These are phyloP conservation scores for Chalcosyrphus nemorum DNA, from an alignment of 2,888 invertebrate genomes.

Conservation along the genomic window DNA sequence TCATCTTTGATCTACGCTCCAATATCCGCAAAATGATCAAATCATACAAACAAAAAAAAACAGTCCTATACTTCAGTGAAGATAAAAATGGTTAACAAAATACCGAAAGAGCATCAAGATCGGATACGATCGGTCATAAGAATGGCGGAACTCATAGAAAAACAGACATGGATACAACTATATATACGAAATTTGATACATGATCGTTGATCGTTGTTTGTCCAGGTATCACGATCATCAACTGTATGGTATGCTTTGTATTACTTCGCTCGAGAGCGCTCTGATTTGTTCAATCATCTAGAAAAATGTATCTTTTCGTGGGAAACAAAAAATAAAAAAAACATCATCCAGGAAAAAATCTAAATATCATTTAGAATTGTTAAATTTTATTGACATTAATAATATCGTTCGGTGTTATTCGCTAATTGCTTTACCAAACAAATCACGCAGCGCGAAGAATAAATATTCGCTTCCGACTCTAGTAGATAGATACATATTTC, in stretches of 20 bases:
- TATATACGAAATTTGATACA: constrained; percentile 35
- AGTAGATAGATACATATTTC: too few relatives aligned
- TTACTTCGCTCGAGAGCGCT: neutral
- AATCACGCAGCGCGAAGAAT: constrained; percentile 4
- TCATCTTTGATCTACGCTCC: neutral
- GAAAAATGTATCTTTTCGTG: constrained; percentile 23
- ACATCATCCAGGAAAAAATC: neutral
- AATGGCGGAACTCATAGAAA: constrained; percentile 40
- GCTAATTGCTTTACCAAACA: constrained; percentile 29
- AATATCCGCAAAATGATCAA: constrained; percentile 4
- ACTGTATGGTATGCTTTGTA: constrained; percentile 2
- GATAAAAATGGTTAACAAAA: constrained; percentile 10
- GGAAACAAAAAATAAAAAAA: constrained; percentile 1
- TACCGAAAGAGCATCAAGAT: constrained; percentile 36
- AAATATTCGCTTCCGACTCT: constrained; percentile 24
- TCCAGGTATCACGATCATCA: constrained; percentile 18
- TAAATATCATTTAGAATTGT: neutral
- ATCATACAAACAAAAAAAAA: too few relatives aligned
- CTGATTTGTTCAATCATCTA: constrained; percentile 19
- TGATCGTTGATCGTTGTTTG: constrained; percentile 19
- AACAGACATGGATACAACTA: constrained; percentile 26
- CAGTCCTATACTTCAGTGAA: neutral
- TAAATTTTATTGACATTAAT: constrained; percentile 16
- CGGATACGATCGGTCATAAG: constrained; percentile 32
- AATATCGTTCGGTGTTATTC: neutral